These are phyloP conservation scores for Leucophenga maculata DNA, from an alignment of 2,888 invertebrate species.

Conservation along the genomic window DNA sequence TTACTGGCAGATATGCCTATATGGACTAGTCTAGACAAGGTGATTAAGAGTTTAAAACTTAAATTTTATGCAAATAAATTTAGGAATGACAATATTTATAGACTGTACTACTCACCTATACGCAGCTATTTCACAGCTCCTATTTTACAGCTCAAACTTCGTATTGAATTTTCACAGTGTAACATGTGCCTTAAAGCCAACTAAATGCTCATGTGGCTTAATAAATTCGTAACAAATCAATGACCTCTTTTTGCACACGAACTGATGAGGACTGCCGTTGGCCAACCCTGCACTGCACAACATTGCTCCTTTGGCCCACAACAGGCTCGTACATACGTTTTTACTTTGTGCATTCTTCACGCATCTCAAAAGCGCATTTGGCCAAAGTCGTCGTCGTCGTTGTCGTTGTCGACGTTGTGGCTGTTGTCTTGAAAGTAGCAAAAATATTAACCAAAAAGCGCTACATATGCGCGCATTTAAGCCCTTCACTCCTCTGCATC, in stretches of 20 bases:
- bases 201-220: slow-evolving; percentile 26
- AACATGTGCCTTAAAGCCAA: slow-evolving; percentile 12
- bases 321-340: slow-evolving; percentile 34
- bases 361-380: slow-evolving; percentile 52
- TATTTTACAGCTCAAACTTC: too few relatives aligned
- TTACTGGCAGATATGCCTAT: too few relatives aligned
- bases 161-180: not conserved
- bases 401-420: slow-evolving; percentile 15
- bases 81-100: too few relatives aligned
- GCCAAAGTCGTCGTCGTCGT: slow-evolving; percentile 24
- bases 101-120: not conserved
- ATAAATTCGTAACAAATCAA: slow-evolving; percentile 64
- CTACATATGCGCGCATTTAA: slow-evolving; percentile 29
- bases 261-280: slow-evolving; percentile 20
- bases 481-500: not conserved
- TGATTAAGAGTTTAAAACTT: too few relatives aligned
- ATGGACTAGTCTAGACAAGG: too few relatives aligned
- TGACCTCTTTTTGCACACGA: slow-evolving; percentile 45
- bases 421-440: slow-evolving; percentile 33
- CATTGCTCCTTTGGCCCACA: slow-evolving; percentile 55
- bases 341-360: slow-evolving; percentile 58
- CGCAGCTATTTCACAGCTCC: too few relatives aligned
- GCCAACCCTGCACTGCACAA: slow-evolving; percentile 33
- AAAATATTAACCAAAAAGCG: slow-evolving; percentile 51
- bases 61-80: too few relatives aligned